Evolutionary conservation across 1,140 invertebrate genomes (phyloP).

Genomic region (Adoxophyes honmai): DNA sequence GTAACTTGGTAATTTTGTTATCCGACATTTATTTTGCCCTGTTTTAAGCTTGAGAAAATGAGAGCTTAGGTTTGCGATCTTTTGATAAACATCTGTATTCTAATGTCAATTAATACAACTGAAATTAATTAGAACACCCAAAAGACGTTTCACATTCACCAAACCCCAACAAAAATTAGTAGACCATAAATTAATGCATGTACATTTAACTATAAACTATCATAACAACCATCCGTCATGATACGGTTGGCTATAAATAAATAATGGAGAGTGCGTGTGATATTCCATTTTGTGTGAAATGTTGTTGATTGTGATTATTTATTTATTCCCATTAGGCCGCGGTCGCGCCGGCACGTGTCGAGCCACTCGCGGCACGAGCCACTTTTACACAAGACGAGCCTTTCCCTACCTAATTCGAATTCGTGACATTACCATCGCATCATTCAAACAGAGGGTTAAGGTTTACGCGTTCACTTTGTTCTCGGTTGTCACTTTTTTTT

Average conservation of each 20-base stretch:
- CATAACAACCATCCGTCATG: background rate
- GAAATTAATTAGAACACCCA: no score
- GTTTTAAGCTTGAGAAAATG: background rate
- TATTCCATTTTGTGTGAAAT: conserved; percentile 29
- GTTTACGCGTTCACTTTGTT: conserved; percentile 15
- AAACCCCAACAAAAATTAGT: no score
- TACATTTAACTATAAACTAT: no score
- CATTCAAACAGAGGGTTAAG: conserved; percentile 13
- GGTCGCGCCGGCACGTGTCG: conserved; percentile 30
- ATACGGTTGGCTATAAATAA: conserved; percentile 6
- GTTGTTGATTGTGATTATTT: conserved; percentile 39
- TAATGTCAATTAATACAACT: no score
- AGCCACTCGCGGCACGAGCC: conserved; percentile 29
- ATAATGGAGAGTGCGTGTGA: conserved; percentile 28
- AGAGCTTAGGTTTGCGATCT: background rate
- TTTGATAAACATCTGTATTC: no score
- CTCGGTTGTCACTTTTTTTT: conserved; percentile 10
- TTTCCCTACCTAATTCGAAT: conserved; percentile 4
- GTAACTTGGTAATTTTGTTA: conserved; percentile 8
- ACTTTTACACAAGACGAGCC: conserved; percentile 26
- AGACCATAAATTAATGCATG: no score
- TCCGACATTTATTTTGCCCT: background rate
- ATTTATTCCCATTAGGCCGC: conserved; percentile 34
- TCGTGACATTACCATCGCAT: conserved; percentile 12
- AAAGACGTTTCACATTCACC: no score